phyloP scores from a whole-genome alignment of 1,140 invertebrate genomes.

The Trialeurodes vaporariorum region DNA sequence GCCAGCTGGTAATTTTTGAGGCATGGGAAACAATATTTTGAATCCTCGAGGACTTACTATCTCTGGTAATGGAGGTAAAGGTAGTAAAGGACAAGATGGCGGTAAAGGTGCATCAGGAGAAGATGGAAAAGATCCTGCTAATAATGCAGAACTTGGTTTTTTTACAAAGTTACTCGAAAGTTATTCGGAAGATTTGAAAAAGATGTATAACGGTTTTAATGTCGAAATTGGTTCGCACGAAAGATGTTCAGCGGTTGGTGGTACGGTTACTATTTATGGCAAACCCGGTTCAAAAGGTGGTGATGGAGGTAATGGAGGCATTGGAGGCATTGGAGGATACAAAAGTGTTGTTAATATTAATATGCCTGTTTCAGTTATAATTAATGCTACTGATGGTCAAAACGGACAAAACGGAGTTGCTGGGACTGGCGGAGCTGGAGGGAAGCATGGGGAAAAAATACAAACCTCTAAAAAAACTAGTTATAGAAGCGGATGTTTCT shows the following conservation, averaged over 20 bases:
- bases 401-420: neutral
- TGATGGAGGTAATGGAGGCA: neutral
- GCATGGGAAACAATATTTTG: neutral
- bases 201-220: too few relatives aligned
- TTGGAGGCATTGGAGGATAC: neutral
- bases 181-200: too few relatives aligned
- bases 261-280: neutral
- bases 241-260: neutral
- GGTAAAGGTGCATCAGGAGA: constrained; percentile 4
- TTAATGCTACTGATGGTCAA: neutral
- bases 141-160: too few relatives aligned
- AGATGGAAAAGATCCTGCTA: neutral
- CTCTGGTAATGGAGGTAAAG: constrained; percentile 1
- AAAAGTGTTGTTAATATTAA: neutral
- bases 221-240: too few relatives aligned
- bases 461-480: too few relatives aligned
- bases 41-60: neutral
- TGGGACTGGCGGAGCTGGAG: neutral
- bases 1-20: constrained; percentile 9
- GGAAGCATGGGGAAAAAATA: neutral
- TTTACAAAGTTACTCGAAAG: too few relatives aligned
- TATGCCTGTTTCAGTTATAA: neutral
- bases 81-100: constrained; percentile 5
- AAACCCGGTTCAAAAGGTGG: neutral
- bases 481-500: too few relatives aligned